A percentile compares a stretch with the other conserved stretches of the same genome.
These are phyloP conservation scores for Manacus vitellinus DNA, from an alignment of 2,113 vertebrate genomes.

Conservation along the genomic window DNA sequence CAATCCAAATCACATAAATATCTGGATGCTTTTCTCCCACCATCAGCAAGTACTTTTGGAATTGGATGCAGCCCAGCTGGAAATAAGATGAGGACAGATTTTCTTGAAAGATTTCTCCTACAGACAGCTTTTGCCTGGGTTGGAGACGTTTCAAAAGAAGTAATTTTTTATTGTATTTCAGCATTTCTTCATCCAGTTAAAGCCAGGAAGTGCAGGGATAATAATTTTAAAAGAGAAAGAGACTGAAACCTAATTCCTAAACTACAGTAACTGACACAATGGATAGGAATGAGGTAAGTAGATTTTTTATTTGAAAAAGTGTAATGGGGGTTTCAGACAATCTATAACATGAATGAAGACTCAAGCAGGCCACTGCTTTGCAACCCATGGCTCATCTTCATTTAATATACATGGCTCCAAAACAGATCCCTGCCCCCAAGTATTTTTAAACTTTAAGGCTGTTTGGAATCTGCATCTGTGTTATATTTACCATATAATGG, in stretches of 20 bases:
- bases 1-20: background rate
- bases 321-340: background rate
- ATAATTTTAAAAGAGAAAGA: background rate
- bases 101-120: constrained; percentile 36
- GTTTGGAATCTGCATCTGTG: background rate
- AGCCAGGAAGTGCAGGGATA: background rate
- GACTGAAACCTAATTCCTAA: background rate
- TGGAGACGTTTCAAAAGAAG: background rate
- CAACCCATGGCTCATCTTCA: background rate
- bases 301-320: background rate
- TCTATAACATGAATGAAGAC: background rate
- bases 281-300: background rate
- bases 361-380: background rate
- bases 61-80: constrained; percentile 16
- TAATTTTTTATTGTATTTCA: background rate
- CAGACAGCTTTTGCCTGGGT: background rate
- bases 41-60: constrained; percentile 10
- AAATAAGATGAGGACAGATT: constrained; percentile 35
- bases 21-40: background rate
- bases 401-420: background rate
- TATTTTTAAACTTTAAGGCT: background rate
- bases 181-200: constrained; percentile 16
- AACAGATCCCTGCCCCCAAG: background rate
- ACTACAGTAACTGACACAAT: background rate
- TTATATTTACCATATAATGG: background rate